These are phyloP conservation scores for Lepidurus arcticus DNA, from an alignment of 1,140 invertebrate species.

Conservation along the genomic window DNA sequence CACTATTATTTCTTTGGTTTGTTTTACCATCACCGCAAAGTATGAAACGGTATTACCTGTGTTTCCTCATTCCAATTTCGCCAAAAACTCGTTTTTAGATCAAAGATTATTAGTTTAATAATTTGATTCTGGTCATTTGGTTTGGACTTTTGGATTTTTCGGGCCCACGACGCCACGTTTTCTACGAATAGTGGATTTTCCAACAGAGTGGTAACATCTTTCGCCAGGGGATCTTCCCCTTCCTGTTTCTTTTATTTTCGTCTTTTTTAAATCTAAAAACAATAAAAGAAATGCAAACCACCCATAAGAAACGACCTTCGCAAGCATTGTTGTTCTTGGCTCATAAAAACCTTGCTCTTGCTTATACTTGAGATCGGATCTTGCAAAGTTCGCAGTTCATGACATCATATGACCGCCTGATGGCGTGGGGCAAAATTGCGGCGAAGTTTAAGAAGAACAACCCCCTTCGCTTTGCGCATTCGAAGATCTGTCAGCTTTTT, in stretches of 20 bases:
- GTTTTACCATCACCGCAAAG: conserved; percentile 18
- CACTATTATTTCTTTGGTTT: not conserved
- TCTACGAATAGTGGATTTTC: not conserved
- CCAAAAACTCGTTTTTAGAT: not conserved
- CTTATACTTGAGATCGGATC: too few relatives aligned
- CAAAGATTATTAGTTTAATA: not conserved
- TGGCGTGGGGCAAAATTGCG: too few relatives aligned
- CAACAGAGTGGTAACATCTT: not conserved
- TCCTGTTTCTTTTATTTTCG: not conserved
- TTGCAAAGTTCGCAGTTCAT: too few relatives aligned
- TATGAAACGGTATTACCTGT: conserved; percentile 7
- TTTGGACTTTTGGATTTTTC: not conserved
- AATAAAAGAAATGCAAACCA: not conserved
- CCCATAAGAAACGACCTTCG: too few relatives aligned
- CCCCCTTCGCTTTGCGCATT: too few relatives aligned
- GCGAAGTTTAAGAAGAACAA: too few relatives aligned
- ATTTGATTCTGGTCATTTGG: not conserved
- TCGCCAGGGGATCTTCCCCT: not conserved
- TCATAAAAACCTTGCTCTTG: too few relatives aligned
- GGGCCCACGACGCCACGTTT: not conserved
- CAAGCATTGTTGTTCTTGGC: too few relatives aligned
- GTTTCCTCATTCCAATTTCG: not conserved
- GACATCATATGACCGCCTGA: too few relatives aligned
- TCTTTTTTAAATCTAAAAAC: not conserved
- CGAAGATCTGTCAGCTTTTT: too few relatives aligned